phyloP scores from a whole-genome alignment of 2,797 vertebrate species.

The Hemibagrus guttatus region DNA sequence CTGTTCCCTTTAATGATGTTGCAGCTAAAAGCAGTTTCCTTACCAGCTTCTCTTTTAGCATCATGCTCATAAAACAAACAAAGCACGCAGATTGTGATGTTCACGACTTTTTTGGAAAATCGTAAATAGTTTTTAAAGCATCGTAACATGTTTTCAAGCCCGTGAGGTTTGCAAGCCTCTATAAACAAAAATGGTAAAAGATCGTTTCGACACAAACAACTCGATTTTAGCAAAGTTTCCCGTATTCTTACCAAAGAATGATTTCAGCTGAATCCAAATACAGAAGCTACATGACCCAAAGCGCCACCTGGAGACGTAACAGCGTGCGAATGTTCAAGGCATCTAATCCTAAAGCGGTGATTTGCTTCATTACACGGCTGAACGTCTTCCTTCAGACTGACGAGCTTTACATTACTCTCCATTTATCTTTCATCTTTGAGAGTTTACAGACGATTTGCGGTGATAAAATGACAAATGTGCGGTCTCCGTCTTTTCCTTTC shows the following conservation, averaged over 20 bases:
- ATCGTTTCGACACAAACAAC: neutral
- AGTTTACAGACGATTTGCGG: neutral
- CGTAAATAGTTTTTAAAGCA: neutral
- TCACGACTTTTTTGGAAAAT: neutral
- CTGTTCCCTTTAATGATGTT: neutral
- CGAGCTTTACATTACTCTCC: neutral
- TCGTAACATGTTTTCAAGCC: neutral
- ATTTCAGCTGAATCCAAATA: neutral
- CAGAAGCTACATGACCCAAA: neutral
- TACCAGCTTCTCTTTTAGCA: neutral
- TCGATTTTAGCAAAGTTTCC: neutral
- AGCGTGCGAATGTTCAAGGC: too few relatives aligned
- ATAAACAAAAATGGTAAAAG: too few relatives aligned
- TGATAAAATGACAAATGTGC: neutral
- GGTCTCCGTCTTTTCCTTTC: neutral
- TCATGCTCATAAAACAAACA: neutral
- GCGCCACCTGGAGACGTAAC: too few relatives aligned
- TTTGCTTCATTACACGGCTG: neutral
- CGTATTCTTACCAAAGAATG: neutral
- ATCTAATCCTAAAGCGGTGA: neutral
- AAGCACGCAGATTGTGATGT: neutral
- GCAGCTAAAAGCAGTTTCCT: neutral
- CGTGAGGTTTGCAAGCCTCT: neutral
- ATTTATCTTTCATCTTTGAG: neutral
- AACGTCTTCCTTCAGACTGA: neutral